phyloP scores from a whole-genome alignment of 1,140 invertebrate genomes.

The Nasonia longicornis region DNA sequence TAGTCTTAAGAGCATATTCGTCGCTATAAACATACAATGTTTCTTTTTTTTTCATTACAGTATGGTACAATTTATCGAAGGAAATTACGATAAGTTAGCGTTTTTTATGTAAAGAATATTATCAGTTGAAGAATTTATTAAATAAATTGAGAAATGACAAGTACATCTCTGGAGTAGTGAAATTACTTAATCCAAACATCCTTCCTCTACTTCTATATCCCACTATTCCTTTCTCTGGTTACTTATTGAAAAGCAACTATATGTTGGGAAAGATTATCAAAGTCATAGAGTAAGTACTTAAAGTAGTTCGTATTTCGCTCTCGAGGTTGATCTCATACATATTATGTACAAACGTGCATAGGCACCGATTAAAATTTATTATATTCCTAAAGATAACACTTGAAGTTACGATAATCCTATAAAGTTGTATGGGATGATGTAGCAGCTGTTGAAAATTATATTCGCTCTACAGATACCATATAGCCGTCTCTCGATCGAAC shows the following conservation, averaged over 20 bases:
- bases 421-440: background rate
- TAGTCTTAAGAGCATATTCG: constrained; percentile 44
- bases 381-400: background rate
- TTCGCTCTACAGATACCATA: constrained; percentile 37
- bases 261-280: background rate
- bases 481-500: constrained; percentile 49
- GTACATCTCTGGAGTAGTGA: constrained; percentile 26
- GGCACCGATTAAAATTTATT: background rate
- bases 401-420: background rate
- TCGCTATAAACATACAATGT: constrained; percentile 44
- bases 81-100: constrained; percentile 47
- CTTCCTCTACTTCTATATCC: background rate
- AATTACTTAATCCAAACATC: background rate
- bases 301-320: background rate
- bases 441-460: background rate
- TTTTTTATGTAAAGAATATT: constrained; percentile 49
- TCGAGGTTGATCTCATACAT: too few species aligned
- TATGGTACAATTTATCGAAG: constrained; percentile 47
- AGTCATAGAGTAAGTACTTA: background rate
- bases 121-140: constrained; percentile 48
- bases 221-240: background rate
- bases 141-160: constrained; percentile 47
- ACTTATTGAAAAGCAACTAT: background rate
- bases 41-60: constrained; percentile 45
- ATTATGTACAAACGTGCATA: too few species aligned